Conservation (phyloP, 2,888 invertebrate species). For the Synergus gifuensis region DNA sequence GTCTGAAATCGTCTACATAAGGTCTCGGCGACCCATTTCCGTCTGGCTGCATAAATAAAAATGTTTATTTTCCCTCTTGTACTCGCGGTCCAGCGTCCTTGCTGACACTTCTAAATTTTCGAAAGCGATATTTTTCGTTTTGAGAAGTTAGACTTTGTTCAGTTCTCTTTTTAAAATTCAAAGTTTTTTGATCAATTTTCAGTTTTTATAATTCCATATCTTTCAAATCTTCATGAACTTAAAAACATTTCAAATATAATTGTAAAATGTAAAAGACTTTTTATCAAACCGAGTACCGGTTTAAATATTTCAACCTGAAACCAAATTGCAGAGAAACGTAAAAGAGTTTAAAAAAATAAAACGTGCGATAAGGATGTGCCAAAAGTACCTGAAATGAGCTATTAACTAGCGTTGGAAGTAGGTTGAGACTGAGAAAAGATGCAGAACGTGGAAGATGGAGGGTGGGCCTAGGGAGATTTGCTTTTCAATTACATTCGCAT, state of each 20-base stretch:
- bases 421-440: background rate
- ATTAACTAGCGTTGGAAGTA: background rate
- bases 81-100: constrained; percentile 3
- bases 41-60: constrained; percentile 42
- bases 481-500: constrained; percentile 5
- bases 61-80: constrained; percentile 46
- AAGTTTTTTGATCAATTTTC: too few relatives aligned
- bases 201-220: too few relatives aligned
- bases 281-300: background rate
- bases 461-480: background rate
- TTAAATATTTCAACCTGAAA: background rate
- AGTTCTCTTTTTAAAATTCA: too few relatives aligned
- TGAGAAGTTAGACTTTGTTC: too few relatives aligned
- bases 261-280: background rate
- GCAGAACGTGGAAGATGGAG: background rate
- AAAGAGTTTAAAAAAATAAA: background rate
- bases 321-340: background rate
- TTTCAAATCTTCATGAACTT: too few relatives aligned
- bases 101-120: background rate
- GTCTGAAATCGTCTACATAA: constrained; percentile 35
- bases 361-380: background rate
- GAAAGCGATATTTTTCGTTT: background rate
- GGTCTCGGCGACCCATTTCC: constrained; percentile 39
- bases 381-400: constrained; percentile 6
- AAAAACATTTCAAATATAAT: background rate